Evolutionary conservation across 37 sponge, comb jelly and placozoan species (phyloP).

Genomic region (Beroe ovata): DNA sequence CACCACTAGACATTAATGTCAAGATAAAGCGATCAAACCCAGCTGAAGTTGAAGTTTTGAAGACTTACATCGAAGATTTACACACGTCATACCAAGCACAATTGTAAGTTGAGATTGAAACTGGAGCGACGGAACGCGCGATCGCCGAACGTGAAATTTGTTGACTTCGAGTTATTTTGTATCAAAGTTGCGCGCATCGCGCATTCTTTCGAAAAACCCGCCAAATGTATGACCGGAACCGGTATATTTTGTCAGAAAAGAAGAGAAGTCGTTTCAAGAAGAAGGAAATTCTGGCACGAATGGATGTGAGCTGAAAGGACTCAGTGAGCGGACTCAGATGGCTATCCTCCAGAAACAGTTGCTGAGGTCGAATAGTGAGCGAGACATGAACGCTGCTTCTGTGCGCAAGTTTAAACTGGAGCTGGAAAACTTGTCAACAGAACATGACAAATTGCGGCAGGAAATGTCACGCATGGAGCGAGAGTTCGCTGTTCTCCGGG

Average conservation of each 20-base stretch:
- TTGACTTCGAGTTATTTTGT: neutral
- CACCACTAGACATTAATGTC: conserved; percentile 14
- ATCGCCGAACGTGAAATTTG: neutral
- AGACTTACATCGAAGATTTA: conserved; percentile 6
- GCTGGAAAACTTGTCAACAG: neutral
- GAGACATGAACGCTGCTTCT: conserved; percentile 1
- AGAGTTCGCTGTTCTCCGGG: conserved; percentile 8
- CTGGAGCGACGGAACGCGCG: neutral
- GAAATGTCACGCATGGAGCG: neutral
- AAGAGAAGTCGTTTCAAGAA: neutral
- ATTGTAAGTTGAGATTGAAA: neutral
- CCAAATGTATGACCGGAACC: neutral
- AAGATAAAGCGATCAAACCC: conserved; percentile 17
- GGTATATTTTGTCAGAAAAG: neutral
- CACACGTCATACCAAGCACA: conserved; percentile 39
- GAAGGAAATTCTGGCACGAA: neutral
- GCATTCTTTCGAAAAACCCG: neutral
- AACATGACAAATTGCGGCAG: neutral
- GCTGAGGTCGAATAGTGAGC: neutral
- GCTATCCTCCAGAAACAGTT: conserved; percentile 5
- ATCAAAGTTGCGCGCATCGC: neutral
- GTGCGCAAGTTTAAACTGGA: neutral
- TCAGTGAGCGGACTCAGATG: conserved; percentile 10
- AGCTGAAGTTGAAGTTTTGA: conserved; percentile 38
- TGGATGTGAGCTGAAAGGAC: neutral